Evolutionary conservation across 2,113 vertebrate species (phyloP).

Genomic region (Tychaedon coryphoeus): DNA sequence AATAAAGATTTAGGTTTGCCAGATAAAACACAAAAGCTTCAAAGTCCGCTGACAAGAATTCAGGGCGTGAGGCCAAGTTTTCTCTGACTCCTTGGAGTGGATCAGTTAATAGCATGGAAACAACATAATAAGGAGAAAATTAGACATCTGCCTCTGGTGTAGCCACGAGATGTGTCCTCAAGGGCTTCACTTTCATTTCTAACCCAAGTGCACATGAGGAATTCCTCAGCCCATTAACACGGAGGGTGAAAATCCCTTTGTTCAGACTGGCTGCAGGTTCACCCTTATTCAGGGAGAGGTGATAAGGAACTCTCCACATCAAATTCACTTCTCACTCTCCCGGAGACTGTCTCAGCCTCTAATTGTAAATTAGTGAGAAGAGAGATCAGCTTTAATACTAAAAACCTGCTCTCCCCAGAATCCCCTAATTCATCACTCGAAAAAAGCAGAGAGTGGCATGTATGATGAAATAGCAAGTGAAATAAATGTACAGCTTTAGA

Average conservation of each 20-base stretch:
- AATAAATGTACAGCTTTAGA: neutral
- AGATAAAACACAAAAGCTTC: constrained; percentile 62
- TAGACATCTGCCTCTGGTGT: neutral
- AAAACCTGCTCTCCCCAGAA: neutral
- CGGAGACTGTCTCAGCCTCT: neutral
- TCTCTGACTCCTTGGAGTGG: neutral
- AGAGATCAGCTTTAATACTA: neutral
- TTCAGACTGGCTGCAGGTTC: neutral
- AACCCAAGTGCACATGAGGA: neutral
- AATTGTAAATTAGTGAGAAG: neutral
- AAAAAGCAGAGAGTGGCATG: neutral
- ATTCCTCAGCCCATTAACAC: neutral
- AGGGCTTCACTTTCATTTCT: neutral
- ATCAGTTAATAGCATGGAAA: constrained; percentile 59
- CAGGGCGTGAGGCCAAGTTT: constrained; percentile 42
- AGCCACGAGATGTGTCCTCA: neutral
- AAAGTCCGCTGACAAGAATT: constrained; percentile 47
- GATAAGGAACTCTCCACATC: neutral
- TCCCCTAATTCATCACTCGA: neutral
- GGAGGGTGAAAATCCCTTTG: neutral
- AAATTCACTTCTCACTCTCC: neutral
- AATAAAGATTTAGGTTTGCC: constrained; percentile 58
- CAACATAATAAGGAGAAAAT: constrained; percentile 51
- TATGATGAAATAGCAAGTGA: neutral
- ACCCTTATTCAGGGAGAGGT: neutral